Conservation (phyloP, 2,888 invertebrate genomes). For the Chrysolina haemoptera region DNA sequence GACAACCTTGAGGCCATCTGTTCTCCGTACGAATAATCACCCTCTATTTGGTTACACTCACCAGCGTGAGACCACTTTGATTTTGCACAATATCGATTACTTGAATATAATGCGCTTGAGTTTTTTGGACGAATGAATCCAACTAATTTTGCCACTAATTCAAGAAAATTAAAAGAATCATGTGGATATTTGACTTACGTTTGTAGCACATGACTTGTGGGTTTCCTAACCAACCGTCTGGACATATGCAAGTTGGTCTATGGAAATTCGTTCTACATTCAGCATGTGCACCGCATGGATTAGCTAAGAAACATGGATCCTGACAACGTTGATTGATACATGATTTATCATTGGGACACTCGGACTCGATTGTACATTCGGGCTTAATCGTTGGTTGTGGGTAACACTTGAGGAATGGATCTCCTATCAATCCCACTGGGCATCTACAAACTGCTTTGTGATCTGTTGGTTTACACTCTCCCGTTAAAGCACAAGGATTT, state of each 20-base stretch:
- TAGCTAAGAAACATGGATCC: slow-evolving; percentile 83
- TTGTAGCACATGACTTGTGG: slow-evolving; percentile 88
- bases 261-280: slow-evolving; percentile 84
- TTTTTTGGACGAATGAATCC: too few relatives aligned
- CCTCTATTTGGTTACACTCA: too few relatives aligned
- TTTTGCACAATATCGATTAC: too few relatives aligned
- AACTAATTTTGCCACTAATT: too few relatives aligned
- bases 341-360: slow-evolving; percentile 84
- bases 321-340: slow-evolving; percentile 87
- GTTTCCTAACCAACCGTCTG: slow-evolving; percentile 89
- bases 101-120: too few relatives aligned
- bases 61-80: too few relatives aligned
- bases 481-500: slow-evolving; percentile 83
- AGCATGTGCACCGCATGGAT: slow-evolving; percentile 87
- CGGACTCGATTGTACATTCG: slow-evolving; percentile 81
- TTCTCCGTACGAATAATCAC: too few relatives aligned
- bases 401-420: slow-evolving; percentile 87
- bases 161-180: not conserved
- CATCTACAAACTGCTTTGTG: slow-evolving; percentile 87
- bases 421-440: slow-evolving; percentile 80
- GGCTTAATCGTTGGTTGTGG: slow-evolving; percentile 72
- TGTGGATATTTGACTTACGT: slow-evolving; percentile 75
- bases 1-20: too few relatives aligned
- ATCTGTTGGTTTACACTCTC: slow-evolving; percentile 82
- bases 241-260: slow-evolving; percentile 88